Conservation (phyloP, 2,113 vertebrate species). For the Falcunculus frontatus region DNA sequence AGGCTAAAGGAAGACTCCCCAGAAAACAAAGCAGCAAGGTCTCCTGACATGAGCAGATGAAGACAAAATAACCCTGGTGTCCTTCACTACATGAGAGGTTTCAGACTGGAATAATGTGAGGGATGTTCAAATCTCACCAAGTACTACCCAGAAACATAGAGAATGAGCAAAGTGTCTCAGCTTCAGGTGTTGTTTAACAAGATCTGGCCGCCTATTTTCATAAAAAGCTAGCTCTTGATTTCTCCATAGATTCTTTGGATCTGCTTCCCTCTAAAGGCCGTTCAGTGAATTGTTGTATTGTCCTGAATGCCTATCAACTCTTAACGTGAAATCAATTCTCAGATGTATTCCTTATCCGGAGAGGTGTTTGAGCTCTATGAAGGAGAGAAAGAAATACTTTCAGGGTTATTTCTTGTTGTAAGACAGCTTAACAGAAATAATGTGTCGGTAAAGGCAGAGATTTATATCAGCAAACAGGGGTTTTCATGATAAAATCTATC, state of each 20-base stretch:
- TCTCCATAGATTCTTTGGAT: constrained; percentile 3
- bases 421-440: neutral
- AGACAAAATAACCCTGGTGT: neutral
- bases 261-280: constrained; percentile 66
- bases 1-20: neutral
- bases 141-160: neutral
- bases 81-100: neutral
- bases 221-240: neutral
- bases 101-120: neutral
- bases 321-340: neutral
- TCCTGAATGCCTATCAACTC: neutral
- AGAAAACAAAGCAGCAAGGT: neutral
- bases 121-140: neutral
- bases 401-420: neutral
- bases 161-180: neutral
- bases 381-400: neutral
- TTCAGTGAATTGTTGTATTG: neutral
- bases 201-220: neutral
- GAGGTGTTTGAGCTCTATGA: neutral
- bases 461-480: neutral
- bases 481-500: neutral
- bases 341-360: neutral
- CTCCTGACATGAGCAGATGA: neutral
- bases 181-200: neutral
- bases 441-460: neutral